A percentile compares a stretch with the other conserved stretches of the same genome.
phyloP scores from a whole-genome alignment of 1,140 invertebrate genomes.

The Trichoplusia ni region DNA sequence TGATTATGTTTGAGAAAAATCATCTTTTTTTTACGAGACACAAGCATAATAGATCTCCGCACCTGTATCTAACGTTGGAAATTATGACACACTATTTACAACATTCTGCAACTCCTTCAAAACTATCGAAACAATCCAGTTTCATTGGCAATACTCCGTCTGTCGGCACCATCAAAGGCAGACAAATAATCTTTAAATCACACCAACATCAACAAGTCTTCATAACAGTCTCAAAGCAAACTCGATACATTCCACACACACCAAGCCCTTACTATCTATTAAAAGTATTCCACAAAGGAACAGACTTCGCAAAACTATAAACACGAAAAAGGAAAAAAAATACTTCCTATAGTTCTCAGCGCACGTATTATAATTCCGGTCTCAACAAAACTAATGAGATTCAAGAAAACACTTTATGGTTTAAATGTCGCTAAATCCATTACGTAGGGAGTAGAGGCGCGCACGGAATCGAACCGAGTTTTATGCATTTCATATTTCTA shows the following conservation, averaged over 20 bases:
- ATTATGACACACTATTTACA: too few relatives aligned
- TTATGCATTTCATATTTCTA: constrained; percentile 60
- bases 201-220: background rate
- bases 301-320: constrained; percentile 19
- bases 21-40: too few relatives aligned
- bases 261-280: constrained; percentile 6
- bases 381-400: constrained; percentile 19
- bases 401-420: constrained; percentile 2
- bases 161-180: too few relatives aligned
- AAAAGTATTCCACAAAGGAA: constrained; percentile 1
- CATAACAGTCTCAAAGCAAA: background rate
- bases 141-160: too few relatives aligned
- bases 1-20: too few relatives aligned
- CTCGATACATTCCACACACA: constrained; percentile 13
- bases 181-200: too few relatives aligned
- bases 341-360: background rate
- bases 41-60: too few relatives aligned
- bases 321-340: background rate
- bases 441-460: constrained; percentile 28
- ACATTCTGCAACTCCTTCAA: too few relatives aligned
- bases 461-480: constrained; percentile 30
- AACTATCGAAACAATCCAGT: too few relatives aligned
- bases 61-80: too few relatives aligned
- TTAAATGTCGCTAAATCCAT: constrained; percentile 38
- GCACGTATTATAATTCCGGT: constrained; percentile 5